phyloP scores from a whole-genome alignment of 1,140 invertebrate species.

The Drosophila sproati region DNA sequence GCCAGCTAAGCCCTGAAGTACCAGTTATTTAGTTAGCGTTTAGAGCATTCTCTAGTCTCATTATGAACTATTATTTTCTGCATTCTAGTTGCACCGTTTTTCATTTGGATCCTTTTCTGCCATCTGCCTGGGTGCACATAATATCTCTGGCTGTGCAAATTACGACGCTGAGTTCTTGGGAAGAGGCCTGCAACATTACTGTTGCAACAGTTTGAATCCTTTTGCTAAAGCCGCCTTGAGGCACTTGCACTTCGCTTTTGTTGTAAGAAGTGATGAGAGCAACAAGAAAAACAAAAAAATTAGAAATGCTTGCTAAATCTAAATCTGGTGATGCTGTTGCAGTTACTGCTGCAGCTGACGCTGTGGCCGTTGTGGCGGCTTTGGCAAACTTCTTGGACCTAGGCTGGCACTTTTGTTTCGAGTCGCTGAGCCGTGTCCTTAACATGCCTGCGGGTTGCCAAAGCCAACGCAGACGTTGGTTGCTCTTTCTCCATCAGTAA shows the following conservation, averaged over 20 bases:
- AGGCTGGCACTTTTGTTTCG: constrained; percentile 70
- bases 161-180: constrained; percentile 44
- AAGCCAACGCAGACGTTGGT: constrained; percentile 22
- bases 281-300: background rate
- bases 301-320: constrained; percentile 50
- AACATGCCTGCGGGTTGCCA: constrained; percentile 37
- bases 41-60: constrained; percentile 2
- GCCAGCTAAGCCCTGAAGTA: background rate
- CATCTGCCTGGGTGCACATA: constrained; percentile 48
- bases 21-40: background rate
- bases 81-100: constrained; percentile 31
- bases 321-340: background rate
- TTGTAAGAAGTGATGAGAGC: constrained; percentile 26
- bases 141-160: constrained; percentile 69
- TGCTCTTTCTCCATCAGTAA: constrained; percentile 65
- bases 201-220: constrained; percentile 69
- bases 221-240: constrained; percentile 24
- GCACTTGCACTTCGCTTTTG: constrained; percentile 59
- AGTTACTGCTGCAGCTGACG: too few species aligned
- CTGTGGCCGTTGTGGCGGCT: background rate
- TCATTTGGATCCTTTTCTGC: constrained; percentile 24
- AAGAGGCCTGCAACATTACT: constrained; percentile 19
- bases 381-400: constrained; percentile 63
- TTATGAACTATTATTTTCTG: constrained; percentile 9
- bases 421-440: constrained; percentile 69